These are phyloP conservation scores for Stramonita haemastoma DNA, from an alignment of 2,888 invertebrate genomes.

Conservation along the genomic window DNA sequence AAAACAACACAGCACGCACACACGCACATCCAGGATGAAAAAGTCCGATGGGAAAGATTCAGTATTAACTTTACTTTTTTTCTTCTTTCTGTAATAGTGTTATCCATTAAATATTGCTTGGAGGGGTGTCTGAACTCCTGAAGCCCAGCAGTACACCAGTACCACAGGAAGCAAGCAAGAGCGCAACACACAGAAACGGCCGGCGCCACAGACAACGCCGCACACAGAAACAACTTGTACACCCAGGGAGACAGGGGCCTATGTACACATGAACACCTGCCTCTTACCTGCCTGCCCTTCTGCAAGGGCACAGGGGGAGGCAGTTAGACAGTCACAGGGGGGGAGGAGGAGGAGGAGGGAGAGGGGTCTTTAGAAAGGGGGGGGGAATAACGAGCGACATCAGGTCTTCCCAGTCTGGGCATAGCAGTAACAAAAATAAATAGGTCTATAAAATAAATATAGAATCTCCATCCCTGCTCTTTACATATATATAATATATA, in stretches of 20 bases:
- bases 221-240: slow-evolving; percentile 2
- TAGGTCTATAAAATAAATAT: too few species aligned
- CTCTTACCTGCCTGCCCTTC: background rate
- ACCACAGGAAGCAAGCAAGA: background rate
- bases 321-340: slow-evolving; percentile 6
- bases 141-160: slow-evolving; percentile 19
- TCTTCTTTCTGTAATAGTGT: slow-evolving; percentile 22
- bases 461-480: too few species aligned
- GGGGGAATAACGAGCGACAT: background rate
- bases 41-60: background rate
- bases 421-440: background rate
- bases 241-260: slow-evolving; percentile 31
- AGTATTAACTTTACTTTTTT: slow-evolving; percentile 19
- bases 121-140: background rate
- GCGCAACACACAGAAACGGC: background rate
- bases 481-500: too few species aligned
- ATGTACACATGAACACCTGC: slow-evolving; percentile 29
- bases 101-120: slow-evolving; percentile 36
- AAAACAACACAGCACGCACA: background rate
- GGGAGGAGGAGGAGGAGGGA: background rate
- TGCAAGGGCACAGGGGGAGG: background rate
- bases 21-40: background rate
- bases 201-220: background rate
- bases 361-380: background rate
- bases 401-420: background rate